Percentiles rank a stretch among this genome's conserved stretches.
Evolutionary conservation across 2,888 invertebrate genomes (phyloP).

Genomic region (Ornithoptera alexandrae): DNA sequence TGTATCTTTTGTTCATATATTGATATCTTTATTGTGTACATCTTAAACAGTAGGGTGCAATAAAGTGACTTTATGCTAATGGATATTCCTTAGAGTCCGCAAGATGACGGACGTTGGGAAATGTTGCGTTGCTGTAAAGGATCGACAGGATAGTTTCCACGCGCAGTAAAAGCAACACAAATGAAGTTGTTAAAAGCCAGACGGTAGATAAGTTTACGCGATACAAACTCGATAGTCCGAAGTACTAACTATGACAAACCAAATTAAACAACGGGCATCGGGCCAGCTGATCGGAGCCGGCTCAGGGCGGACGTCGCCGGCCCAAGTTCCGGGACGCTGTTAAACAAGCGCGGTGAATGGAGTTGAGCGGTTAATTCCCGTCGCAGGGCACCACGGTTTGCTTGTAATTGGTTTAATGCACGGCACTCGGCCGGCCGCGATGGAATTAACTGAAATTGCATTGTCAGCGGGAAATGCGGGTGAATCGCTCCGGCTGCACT

Average conservation of each 20-base stretch:
- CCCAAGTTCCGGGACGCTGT: constrained; percentile 28
- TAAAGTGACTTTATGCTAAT: neutral
- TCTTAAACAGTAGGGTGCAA: too few relatives aligned
- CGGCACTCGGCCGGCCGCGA: constrained; percentile 41
- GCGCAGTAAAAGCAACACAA: neutral
- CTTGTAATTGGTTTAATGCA: constrained; percentile 73
- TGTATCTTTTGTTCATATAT: too few relatives aligned
- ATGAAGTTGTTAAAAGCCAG: neutral
- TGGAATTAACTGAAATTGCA: constrained; percentile 74
- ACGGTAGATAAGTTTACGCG: neutral
- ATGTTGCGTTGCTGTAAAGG: too few relatives aligned
- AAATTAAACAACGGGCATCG: constrained; percentile 23
- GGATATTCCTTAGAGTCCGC: too few relatives aligned
- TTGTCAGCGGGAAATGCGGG: constrained; percentile 56
- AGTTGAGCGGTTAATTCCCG: constrained; percentile 59
- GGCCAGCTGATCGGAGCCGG: neutral
- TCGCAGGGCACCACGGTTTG: constrained; percentile 59
- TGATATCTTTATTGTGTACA: too few relatives aligned
- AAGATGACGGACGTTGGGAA: too few relatives aligned
- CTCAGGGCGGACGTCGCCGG: constrained; percentile 15
- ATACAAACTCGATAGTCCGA: constrained; percentile 6
- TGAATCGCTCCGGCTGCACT: neutral
- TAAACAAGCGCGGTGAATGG: constrained; percentile 51
- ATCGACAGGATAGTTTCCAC: neutral
- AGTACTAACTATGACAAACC: constrained; percentile 8